Evolutionary conservation across 2,888 invertebrate genomes (phyloP).

Genomic region (Sthenelais limicola): DNA sequence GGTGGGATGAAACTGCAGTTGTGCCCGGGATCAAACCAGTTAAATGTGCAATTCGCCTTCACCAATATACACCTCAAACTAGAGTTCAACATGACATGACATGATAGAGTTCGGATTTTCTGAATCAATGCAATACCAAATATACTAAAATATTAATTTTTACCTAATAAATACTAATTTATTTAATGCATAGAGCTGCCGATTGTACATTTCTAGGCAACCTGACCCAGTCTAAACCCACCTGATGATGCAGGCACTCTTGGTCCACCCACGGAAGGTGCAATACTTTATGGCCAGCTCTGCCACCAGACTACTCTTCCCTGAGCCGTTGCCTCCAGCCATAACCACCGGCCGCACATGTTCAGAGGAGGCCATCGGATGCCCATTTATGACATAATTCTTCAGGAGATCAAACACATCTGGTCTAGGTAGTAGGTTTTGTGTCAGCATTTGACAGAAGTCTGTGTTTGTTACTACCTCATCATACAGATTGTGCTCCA

Average conservation of each 20-base stretch:
- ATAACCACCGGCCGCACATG: constrained; percentile 41
- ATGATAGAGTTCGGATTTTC: neutral
- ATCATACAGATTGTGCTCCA: constrained; percentile 26
- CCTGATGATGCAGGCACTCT: constrained; percentile 72
- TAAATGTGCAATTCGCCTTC: no score
- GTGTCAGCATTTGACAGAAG: neutral
- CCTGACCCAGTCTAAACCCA: no score
- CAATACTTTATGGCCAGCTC: constrained; percentile 17
- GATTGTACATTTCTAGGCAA: no score
- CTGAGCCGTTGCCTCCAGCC: constrained; percentile 40
- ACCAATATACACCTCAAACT: no score
- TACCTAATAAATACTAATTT: no score
- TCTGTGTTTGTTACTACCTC: constrained; percentile 15
- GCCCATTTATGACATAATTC: constrained; percentile 22
- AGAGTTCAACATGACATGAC: no score
- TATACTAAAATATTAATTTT: no score
- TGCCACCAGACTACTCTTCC: constrained; percentile 44
- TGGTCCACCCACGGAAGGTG: constrained; percentile 42
- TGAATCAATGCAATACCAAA: neutral
- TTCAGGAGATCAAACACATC: constrained; percentile 1
- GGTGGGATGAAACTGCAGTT: no score
- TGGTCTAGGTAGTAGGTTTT: neutral
- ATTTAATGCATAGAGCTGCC: no score
- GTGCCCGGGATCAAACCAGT: no score
- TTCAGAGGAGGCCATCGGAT: neutral